phyloP scores from a whole-genome alignment of 2,888 invertebrate species.

The Sicus ferrugineus region DNA sequence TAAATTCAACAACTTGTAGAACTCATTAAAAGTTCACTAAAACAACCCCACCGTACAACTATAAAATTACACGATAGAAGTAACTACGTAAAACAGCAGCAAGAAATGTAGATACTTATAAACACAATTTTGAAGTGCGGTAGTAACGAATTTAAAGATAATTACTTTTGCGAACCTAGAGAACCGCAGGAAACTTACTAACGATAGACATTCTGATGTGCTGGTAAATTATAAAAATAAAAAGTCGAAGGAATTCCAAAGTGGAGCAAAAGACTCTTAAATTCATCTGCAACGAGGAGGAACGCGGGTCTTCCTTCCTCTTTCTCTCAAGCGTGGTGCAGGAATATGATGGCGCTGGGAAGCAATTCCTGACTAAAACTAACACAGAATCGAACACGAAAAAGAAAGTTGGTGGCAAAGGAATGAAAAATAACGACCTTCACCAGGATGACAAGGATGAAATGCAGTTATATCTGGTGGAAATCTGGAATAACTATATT shows the following conservation, averaged over 20 bases:
- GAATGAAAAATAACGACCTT: slow-evolving; percentile 20
- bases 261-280: too few species aligned
- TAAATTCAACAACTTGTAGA: slow-evolving; percentile 9
- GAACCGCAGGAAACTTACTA: background rate
- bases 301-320: background rate
- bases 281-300: background rate
- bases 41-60: too few species aligned
- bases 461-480: slow-evolving; percentile 11
- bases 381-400: slow-evolving; percentile 8
- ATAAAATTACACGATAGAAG: background rate
- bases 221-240: too few species aligned
- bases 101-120: background rate
- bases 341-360: background rate
- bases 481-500: background rate
- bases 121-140: slow-evolving; percentile 24
- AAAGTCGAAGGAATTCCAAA: too few species aligned
- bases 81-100: background rate
- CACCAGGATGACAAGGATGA: slow-evolving; percentile 10
- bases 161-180: slow-evolving; percentile 25
- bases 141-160: slow-evolving; percentile 28
- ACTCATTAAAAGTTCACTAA: too few species aligned
- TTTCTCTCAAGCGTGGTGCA: background rate
- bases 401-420: slow-evolving; percentile 20
- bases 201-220: too few species aligned
- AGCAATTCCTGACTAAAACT: slow-evolving; percentile 20